Conservation (phyloP, 2,888 invertebrate species). For the Ochropleura leucogaster region DNA sequence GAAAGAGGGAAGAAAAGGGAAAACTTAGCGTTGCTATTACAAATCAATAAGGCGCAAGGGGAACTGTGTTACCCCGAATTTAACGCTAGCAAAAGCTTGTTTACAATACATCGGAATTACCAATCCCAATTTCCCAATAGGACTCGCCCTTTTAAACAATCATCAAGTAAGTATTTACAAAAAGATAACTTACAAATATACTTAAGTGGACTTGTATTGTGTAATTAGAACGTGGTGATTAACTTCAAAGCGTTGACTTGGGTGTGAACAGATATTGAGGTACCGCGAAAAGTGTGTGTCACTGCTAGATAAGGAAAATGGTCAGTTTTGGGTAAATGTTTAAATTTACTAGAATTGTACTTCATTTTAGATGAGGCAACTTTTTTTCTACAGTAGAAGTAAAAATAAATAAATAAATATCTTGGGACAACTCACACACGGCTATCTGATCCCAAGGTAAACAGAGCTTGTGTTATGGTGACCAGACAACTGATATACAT, state of each 20-base stretch:
- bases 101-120: not conserved
- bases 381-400: too few species aligned
- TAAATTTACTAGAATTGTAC: not conserved
- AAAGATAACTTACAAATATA: constrained; percentile 39
- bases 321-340: not conserved
- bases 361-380: too few species aligned
- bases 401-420: too few species aligned
- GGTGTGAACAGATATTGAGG: constrained; percentile 38
- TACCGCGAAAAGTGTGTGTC: constrained; percentile 11
- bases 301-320: rapidly evolving
- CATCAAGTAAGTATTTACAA: constrained; percentile 24
- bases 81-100: too few species aligned
- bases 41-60: too few species aligned
- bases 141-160: constrained; percentile 4
- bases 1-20: too few species aligned
- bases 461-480: too few species aligned
- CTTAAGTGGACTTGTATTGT: constrained; percentile 29
- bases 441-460: too few species aligned
- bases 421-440: too few species aligned
- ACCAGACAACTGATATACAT: too few species aligned
- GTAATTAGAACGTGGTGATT: constrained; percentile 29
- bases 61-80: too few species aligned
- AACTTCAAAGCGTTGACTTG: constrained; percentile 18
- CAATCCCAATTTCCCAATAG: not conserved
- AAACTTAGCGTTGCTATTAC: too few species aligned